phyloP scores from a whole-genome alignment of 2,113 vertebrate genomes.

The Amphiprion ocellaris region DNA sequence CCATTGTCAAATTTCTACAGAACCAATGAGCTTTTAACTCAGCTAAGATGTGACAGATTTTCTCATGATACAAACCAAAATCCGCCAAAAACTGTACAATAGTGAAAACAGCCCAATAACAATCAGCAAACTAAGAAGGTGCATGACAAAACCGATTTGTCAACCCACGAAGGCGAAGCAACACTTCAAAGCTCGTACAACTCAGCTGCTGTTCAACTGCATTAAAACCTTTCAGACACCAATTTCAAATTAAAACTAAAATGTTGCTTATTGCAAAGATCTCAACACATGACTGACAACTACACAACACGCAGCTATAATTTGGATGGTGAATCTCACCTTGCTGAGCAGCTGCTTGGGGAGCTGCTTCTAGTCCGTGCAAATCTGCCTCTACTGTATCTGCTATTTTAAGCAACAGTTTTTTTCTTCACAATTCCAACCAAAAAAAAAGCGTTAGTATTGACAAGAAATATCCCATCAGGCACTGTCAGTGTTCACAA shows the following conservation, averaged over 20 bases:
- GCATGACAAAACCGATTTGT: neutral
- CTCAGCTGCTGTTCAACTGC: too few species aligned
- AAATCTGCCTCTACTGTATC: neutral
- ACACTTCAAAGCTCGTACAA: neutral
- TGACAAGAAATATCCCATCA: conserved; percentile 4
- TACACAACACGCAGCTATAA: too few species aligned
- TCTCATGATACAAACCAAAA: neutral
- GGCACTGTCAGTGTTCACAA: neutral
- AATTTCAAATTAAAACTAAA: too few species aligned
- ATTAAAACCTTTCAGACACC: too few species aligned
- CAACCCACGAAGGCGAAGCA: neutral
- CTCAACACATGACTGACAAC: too few species aligned
- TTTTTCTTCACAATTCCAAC: neutral
- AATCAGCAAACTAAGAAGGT: neutral
- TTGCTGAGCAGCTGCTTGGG: neutral
- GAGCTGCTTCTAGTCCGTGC: neutral
- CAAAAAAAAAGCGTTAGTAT: conserved; percentile 7
- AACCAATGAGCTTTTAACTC: neutral
- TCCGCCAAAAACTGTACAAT: neutral
- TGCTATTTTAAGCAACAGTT: neutral
- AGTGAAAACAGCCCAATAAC: neutral
- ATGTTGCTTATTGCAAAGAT: too few species aligned
- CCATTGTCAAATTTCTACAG: neutral
- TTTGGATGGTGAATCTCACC: neutral
- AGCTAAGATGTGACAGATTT: neutral